Evolutionary conservation across 2,797 vertebrate species (phyloP), one percentile per base, ranked within the genome.

Genomic region (Craterocephalus amniculus): DNA sequence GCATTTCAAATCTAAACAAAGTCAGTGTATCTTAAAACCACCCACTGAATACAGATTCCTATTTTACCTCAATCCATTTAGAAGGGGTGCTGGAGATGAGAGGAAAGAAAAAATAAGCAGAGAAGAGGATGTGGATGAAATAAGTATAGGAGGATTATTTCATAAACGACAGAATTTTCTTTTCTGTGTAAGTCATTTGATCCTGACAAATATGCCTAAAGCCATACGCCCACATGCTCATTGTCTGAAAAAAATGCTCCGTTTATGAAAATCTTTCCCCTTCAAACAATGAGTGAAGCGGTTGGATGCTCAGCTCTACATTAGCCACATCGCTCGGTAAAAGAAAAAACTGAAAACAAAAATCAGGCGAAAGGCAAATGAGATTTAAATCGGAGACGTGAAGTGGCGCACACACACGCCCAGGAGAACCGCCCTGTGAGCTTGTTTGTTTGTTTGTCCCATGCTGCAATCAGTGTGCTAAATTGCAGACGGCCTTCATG

Each of bases 71-170:
- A 29, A 87, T 84, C 71, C 72, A 72, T 87, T 86, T 86, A 40
- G 65, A 58, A 51, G 34, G 59, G 58, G 26, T 16, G 72, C 20
- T 54, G 69, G 76, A 72, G 68, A 75, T 75, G 80, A 83, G 81
- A 64, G 68, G 81, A 77, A 64, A 70, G 34, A 65, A 56, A 62
- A 76, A 82, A 82, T 52, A 55, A 81, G 85, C 74, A 72, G 63
- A 79, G 65, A 66, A 72, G 66, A 81, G 83, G 83, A 85, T 88
- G 84, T 78, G 89, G 86, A 88, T 89, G 86, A 93, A 94, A 93
- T 94, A 87, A 89, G 86, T 89, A 92, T 84, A 45, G 78, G 64
- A 80, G 92, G 91, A 94, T 94, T 93, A 94, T 93, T 94, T 93
- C 90, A 90, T 93, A 93, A 93, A 92, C 79, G 86, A 89, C 89